These are phyloP conservation scores for Hippolais icterina DNA, from an alignment of 2,113 vertebrate species.

Conservation along the genomic window DNA sequence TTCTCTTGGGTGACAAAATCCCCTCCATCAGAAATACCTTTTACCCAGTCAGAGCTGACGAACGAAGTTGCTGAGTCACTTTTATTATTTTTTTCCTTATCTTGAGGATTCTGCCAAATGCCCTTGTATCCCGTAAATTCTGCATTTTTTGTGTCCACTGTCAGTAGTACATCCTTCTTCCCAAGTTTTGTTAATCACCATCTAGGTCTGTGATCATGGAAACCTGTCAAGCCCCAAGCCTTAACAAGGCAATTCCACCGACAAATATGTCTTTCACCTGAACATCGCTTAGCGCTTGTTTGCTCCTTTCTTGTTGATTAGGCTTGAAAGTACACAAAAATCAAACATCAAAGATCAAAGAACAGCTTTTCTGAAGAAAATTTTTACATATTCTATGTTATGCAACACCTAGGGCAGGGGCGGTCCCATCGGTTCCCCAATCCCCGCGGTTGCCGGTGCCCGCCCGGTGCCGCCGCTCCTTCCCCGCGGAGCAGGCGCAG, in stretches of 20 bases:
- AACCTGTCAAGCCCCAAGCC: neutral
- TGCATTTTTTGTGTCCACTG: neutral
- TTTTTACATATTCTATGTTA: fast-evolving
- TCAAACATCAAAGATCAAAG: neutral
- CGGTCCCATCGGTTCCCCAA: no score
- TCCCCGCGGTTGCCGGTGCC: neutral
- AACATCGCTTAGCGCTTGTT: neutral
- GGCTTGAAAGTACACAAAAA: neutral
- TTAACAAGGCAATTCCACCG: neutral
- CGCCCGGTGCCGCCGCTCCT: neutral
- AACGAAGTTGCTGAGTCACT: neutral
- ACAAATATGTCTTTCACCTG: neutral
- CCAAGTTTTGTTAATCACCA: neutral
- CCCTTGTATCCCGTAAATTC: neutral
- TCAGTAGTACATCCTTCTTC: neutral
- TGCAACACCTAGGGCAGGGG: fast-evolving
- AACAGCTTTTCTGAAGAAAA: neutral
- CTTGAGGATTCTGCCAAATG: neutral
- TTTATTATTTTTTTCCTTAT: neutral
- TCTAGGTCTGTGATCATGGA: neutral
- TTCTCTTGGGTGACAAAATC: neutral
- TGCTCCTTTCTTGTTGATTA: neutral
- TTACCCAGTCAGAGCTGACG: neutral
- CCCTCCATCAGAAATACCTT: neutral
- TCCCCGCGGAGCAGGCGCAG: neutral